Base-by-base conservation (phyloP, 37 sponge, comb jelly and placozoan genomes). In the Mnemiopsis leidyi region DNA sequence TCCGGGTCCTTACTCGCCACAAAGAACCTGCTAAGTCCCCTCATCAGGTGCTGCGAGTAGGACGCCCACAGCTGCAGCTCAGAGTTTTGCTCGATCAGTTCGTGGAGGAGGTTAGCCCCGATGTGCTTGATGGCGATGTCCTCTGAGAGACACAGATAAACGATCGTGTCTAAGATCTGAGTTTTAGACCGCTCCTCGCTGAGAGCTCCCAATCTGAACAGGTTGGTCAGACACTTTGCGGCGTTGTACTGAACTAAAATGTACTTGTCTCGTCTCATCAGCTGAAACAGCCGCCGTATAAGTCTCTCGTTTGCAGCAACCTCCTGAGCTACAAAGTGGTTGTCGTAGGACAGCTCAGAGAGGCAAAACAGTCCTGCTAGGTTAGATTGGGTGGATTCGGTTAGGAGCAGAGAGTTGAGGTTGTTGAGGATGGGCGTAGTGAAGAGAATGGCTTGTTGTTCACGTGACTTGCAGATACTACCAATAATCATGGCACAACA, bases 371-470 rank as follows among this genome's bases (percentile, higher is more conserved):
- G 48, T 3, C 61, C 90, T 3, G 90, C 90, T 25, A 85, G 61
- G 61, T 85, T 38, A 25, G 90, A 28, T 29, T 85, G 40, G 28
- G 40, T 37, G 23, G 61, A 40, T 5, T 85, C 90, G 2, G 90
- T 40, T 23, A 16, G 1, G 48, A 85, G 90, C 48, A 85, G 90
- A 38, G 61, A 20, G 40, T 38, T 23, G 40, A 85, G 13, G 61
- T 85, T 38, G 36, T 13, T 39, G 25, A 85, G 61, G 61, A 85
- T 85, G 40, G 90, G 90, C 0, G 90, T 85, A 1, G 90, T 85
- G 23, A 38, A 85, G 67, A 85, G 90, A 67, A 85, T 85, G 48
- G 90, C 90, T 85, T 85, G 90, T 38, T 85, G 90, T n/a, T 85
- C 90, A n/a, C 26, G 0, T 18, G 90, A 36, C 61, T 85, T 85